Base-by-base conservation (phyloP, 2,113 vertebrate genomes). In the Phyllostomus discolor region DNA sequence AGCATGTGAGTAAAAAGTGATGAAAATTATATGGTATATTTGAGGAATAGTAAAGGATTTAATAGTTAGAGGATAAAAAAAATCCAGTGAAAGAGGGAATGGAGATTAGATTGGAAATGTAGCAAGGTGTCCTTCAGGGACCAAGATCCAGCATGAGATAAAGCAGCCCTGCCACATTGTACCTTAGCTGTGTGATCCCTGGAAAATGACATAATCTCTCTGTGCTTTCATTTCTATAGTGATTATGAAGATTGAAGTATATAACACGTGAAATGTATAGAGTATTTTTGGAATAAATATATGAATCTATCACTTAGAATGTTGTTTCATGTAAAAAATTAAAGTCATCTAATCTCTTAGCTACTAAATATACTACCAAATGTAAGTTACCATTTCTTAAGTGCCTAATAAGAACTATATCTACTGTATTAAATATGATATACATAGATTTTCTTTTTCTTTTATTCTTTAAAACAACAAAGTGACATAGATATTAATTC, bases 61-160 rank as follows among this genome's bases (percentile, higher is more conserved):
- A 6, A 33, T 2, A 82, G 9, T 4, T 66, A 3, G 7, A 79
- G 8, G 1, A 22, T 50, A 43, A 48, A 79, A 79, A 81, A 85
- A 91, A 31, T 31, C 0, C 6, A 52, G 16, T 7, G 16, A 72
- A 43, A 43, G 3, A 20, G 7, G 7, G 5, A 88, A 43, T 59
- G 7, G 24, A n/a, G 11, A 35, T 70, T 46, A 35, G 12, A 43
- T 4, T 17, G 38, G 24, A 35, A 54, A 41, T 28, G 26, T 26
- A 50, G 9, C 14, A 6, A 1, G 0, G 1, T n/a, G 1, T 48
- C 22, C 15, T 10, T 38, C 7, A 41, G 35, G 26, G 3, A 5
- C 2, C 10, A 28, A 28, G 41, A 52, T 28, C 2, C 20, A 6
- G 3, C 4, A 28, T 41, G 31, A 64, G 2, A 52, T 33, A 19